phyloP scores from a whole-genome alignment of 2,888 invertebrate genomes.

The Dryococelus australis region DNA sequence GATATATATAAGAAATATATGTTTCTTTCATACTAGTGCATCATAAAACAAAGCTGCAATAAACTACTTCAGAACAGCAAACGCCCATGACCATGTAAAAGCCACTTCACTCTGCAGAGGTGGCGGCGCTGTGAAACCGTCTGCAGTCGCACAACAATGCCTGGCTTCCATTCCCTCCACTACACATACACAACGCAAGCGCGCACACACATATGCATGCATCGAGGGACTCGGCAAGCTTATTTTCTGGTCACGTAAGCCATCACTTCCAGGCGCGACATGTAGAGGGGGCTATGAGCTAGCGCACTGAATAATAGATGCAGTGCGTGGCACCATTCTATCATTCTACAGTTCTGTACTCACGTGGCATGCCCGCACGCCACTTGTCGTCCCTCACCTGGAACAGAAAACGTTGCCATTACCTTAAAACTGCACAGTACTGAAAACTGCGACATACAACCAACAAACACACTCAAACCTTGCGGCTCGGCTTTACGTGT shows the following conservation, averaged over 20 bases:
- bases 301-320: not conserved
- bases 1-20: no score
- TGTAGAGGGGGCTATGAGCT: not conserved
- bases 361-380: not conserved
- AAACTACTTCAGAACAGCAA: not conserved
- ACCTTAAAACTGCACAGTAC: not conserved
- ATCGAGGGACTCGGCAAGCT: not conserved
- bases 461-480: no score
- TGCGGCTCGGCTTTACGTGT: no score
- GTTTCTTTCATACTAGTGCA: no score
- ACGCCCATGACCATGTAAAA: not conserved
- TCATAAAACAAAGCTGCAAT: not conserved
- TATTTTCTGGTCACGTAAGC: constrained; percentile 8
- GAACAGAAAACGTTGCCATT: not conserved
- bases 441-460: no score
- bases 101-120: not conserved
- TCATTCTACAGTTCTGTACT: constrained; percentile 1
- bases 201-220: not conserved
- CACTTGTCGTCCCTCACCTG: not conserved
- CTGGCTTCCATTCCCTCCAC: not conserved
- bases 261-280: not conserved
- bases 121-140: not conserved
- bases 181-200: not conserved
- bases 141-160: not conserved
- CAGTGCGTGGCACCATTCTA: not conserved